Evolutionary conservation across 1,140 invertebrate genomes (phyloP), one percentile per base, ranked within the genome.

Genomic region (Heliconius hermathena): DNA sequence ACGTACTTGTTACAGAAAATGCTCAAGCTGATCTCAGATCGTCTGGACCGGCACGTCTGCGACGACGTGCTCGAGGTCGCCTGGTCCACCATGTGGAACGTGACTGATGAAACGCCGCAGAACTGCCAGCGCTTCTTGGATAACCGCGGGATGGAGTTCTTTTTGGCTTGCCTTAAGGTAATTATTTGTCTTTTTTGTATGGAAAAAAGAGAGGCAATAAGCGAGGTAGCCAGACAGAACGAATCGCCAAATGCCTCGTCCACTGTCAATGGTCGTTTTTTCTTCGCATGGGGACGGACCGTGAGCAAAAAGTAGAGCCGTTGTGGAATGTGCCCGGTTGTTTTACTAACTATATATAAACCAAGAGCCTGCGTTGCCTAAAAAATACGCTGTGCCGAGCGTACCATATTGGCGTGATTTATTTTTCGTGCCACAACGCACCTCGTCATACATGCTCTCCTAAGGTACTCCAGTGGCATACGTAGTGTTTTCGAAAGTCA

Each of bases 81-180:
- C 8, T 99, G 99, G 99, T 99, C 98, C 79, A 99, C 98, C 4
- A 97, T 99, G 97, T 98, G 97, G 98, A 99, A 99, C 95, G 98
- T 99, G 71, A 99, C 99, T 71, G 99, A 99, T 94, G 98, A 99
- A 95, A 99, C 98, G 54, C 97, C 98, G 36, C 95, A 97, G 80
- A 99, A 99, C 95, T 99, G 98, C 95, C 95, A 97, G 91, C 96
- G 97, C 88, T 99, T 99, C 95, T 95, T 99, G 52, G 96, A 98
- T 85, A 96, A 96, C 76, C 95, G 96, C 71, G 99, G 98, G 76
- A 98, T 99, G 97, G 96, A 97, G 78, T 96, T 97, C 79, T 99
- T 99, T 91, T 94, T 98, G 1, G 95, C 96, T 77, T 99, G 98
- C 95, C 96, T 99, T 49, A 95, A 96, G 92, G 97, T 97, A 94